Evolutionary conservation across 1,140 invertebrate genomes (phyloP).

Genomic region (Lepidurus packardi): DNA sequence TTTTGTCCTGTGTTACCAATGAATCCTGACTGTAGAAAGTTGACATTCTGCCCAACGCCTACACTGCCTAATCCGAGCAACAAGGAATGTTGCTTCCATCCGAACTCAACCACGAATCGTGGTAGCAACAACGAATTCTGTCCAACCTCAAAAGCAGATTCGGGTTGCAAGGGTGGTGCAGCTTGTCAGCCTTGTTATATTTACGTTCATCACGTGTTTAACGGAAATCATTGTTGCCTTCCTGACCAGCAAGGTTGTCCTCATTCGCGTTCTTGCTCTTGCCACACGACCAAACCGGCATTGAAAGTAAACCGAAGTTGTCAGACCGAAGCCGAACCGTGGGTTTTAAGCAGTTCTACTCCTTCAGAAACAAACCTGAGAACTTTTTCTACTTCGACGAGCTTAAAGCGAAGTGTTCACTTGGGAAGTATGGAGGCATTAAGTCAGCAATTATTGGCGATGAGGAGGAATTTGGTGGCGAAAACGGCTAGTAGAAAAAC

Average conservation of each 20-base stretch:
- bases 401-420: background rate
- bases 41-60: too few relatives aligned
- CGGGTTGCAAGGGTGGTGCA: background rate
- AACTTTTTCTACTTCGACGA: background rate
- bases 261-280: background rate
- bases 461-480: constrained; percentile 8
- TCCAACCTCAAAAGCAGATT: background rate
- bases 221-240: background rate
- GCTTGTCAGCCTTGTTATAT: background rate
- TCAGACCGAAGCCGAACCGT: background rate
- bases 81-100: too few relatives aligned
- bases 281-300: background rate
- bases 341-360: background rate
- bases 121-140: background rate
- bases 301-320: background rate
- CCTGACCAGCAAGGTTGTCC: background rate
- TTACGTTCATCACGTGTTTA: background rate
- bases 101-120: too few relatives aligned
- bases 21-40: too few relatives aligned
- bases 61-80: too few relatives aligned
- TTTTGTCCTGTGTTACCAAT: too few relatives aligned
- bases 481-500: constrained; percentile 8
- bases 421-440: background rate
- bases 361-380: background rate
- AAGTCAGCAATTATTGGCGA: constrained; percentile 3